Evolutionary conservation across 2,888 invertebrate genomes (phyloP).

Genomic region (Eilema depressum): DNA sequence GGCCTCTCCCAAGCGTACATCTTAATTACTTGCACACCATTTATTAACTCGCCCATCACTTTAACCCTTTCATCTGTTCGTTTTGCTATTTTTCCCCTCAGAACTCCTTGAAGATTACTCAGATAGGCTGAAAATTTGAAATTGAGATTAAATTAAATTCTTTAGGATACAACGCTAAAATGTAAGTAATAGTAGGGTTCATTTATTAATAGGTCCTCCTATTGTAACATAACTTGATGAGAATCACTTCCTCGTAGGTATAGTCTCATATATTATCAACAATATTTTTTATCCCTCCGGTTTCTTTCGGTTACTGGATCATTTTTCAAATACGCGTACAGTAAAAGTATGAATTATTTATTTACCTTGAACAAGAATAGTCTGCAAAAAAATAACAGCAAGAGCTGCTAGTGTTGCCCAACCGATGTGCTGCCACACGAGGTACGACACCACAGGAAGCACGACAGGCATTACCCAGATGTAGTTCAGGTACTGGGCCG

Average conservation of each 20-base stretch:
- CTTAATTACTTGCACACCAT: conserved; percentile 93
- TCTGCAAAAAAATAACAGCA: conserved; percentile 85
- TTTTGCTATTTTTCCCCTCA: conserved; percentile 88
- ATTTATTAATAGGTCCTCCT: not conserved
- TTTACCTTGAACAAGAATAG: conserved; percentile 86
- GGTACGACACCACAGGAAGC: conserved; percentile 85
- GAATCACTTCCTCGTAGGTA: no score
- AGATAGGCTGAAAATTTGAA: conserved; percentile 72
- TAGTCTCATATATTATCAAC: no score
- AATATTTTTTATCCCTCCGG: no score
- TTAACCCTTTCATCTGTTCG: conserved; percentile 92
- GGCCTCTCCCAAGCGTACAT: conserved; percentile 96
- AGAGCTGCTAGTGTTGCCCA: conserved; percentile 78
- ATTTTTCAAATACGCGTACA: no score
- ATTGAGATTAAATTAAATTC: not conserved
- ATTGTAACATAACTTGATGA: not conserved
- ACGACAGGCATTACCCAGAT: conserved; percentile 94
- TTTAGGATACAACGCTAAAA: not conserved
- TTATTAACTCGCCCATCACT: conserved; percentile 93
- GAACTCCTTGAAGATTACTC: conserved; percentile 76
- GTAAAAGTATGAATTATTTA: not conserved
- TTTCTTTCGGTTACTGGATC: no score
- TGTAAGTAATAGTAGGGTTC: not conserved
- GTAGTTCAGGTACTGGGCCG: conserved; percentile 90
- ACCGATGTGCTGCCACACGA: conserved; percentile 78